Evolutionary conservation across 1,140 invertebrate genomes (phyloP), one percentile per base, ranked within the genome.

Genomic region (Neodiprion pinetum): DNA sequence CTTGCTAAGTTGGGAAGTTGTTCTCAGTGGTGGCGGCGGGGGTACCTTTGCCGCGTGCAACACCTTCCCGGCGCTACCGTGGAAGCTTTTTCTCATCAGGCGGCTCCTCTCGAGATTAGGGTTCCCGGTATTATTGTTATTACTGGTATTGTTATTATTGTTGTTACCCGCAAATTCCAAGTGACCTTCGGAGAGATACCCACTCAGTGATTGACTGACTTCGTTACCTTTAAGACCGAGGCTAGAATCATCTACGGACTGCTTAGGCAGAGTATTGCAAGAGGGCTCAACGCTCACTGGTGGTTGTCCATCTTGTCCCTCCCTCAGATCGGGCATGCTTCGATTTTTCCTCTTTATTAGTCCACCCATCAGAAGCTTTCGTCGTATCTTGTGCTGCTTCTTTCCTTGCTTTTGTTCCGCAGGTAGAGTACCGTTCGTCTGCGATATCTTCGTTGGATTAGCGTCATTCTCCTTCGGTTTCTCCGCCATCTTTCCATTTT

Each of bases 271-370:
- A 69, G 79, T 86, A 50, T 87, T 90, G 4, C 87, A 89, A 79
- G 90, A 90, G 17, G 86, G 87, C 50, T 83, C 80, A 10, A 75
- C 75, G 67, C 70, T 81, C 3, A 47, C 75, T n/a, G 76, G 81
- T 48, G 73, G 67, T 68, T 84, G 85, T 10, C 86, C 88, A 76
- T 91, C 91, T 75, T 94, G 92, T 1, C 90, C 91, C 83, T 96
- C 95, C 1, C 96, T 92, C 17, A 97, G 88, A 90, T 97, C 96
- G 1, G 96, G 96, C 94, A 97, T 95, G 74, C 95, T 96, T 76
- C 95, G 89, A 84, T 97, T 97, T 86, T 97, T 97, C 48, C 96
- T 89, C 77, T 93, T 91, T 49, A 97, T 96, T 71, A 97, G 88
- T 1, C 95, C 96, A 40, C 96, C 96, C 95, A 97, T 96, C 1